A percentile compares a stretch with the other conserved stretches of the same genome.
These are phyloP conservation scores for Intellagama lesueurii DNA, from an alignment of 2,797 vertebrate genomes.

Conservation along the genomic window DNA sequence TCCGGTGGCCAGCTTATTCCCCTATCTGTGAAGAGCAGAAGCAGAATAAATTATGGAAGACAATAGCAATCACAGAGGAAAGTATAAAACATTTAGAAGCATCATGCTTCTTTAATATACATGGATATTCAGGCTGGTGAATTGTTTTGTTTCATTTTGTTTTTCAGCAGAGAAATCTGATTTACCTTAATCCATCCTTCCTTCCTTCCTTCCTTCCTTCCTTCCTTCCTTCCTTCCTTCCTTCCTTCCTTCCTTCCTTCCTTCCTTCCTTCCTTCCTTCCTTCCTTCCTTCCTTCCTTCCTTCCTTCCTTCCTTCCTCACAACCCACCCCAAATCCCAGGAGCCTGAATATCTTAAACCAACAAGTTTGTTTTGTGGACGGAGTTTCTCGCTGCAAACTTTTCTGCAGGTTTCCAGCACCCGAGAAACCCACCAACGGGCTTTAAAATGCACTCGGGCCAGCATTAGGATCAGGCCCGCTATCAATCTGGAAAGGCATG, in stretches of 20 bases:
- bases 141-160: neutral
- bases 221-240: neutral
- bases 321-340: neutral
- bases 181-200: too few relatives aligned
- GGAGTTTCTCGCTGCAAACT: neutral
- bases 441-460: neutral
- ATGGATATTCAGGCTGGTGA: neutral
- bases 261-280: too few relatives aligned
- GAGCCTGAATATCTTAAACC: neutral
- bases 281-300: too few relatives aligned
- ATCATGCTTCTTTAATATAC: neutral
- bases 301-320: too few relatives aligned
- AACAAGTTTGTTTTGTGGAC: neutral
- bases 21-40: neutral
- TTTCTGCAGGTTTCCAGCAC: neutral
- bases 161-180: neutral
- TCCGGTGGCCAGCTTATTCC: neutral
- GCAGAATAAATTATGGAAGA: neutral
- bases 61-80: neutral
- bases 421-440: neutral
- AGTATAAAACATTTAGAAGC: neutral
- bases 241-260: too few relatives aligned
- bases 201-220: neutral
- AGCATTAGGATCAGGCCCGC: neutral
- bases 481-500: conserved; percentile 3